Evolutionary conservation across 1,140 invertebrate species (phyloP).

Genomic region (Pseudachorutes palmiensis): DNA sequence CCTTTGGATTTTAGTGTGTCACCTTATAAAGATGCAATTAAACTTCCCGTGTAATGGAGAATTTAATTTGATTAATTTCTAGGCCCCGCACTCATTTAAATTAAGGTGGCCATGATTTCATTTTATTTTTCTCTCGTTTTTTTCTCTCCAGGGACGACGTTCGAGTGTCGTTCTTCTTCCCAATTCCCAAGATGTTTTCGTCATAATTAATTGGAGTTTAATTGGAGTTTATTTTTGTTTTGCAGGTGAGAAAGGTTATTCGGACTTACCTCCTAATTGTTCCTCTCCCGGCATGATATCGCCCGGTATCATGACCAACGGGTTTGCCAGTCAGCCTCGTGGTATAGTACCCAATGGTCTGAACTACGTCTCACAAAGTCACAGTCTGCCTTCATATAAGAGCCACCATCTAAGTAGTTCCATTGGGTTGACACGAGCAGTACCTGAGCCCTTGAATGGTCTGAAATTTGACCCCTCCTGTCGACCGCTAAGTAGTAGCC

Average conservation of each 20-base stretch:
- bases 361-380: slow-evolving; percentile 29
- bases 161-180: no score
- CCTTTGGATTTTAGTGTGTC: no score
- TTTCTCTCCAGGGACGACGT: no score
- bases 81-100: no score
- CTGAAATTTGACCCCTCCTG: slow-evolving; percentile 37
- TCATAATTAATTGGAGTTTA: no score
- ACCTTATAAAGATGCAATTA: no score
- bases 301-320: slow-evolving; percentile 26
- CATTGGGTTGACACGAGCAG: slow-evolving; percentile 27
- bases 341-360: slow-evolving; percentile 28
- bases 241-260: slow-evolving; percentile 37
- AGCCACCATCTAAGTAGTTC: slow-evolving; percentile 20
- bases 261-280: slow-evolving; percentile 33
- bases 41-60: no score
- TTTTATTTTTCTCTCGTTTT: no score
- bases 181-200: no score
- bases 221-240: slow-evolving; percentile 17
- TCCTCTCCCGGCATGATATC: slow-evolving; percentile 26
- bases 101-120: no score
- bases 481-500: slow-evolving; percentile 27
- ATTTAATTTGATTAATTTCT: no score
- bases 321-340: slow-evolving; percentile 29
- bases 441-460: slow-evolving; percentile 38
- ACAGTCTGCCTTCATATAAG: slow-evolving; percentile 18